Base-by-base conservation (phyloP, 2,888 invertebrate genomes). In the Nasonovia ribisnigri region DNA sequence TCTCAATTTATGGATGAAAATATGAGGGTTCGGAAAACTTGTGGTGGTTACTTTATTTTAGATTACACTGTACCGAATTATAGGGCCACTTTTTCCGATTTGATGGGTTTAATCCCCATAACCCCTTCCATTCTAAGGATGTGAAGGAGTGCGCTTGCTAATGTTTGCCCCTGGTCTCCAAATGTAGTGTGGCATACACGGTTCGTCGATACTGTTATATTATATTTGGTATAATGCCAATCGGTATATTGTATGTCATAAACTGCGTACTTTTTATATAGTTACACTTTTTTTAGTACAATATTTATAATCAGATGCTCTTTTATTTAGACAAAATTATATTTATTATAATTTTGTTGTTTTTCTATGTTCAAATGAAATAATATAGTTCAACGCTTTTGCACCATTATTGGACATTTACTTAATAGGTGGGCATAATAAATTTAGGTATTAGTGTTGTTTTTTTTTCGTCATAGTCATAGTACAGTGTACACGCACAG, bases 311-410 rank as follows among this genome's bases (percentile, higher is more conserved):
- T n/a, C 67, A 67, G 16, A 67, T 67, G n/a, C 16, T 16, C n/a
- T 90, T 90, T 90, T 90, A 46, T 67, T n/a, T 36, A n/a, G 24
- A 90, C 10, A 67, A 60, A 36, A 67, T 60, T 46, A 60, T 67
- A 60, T 60, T 90, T 46, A 67, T 16, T 43, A 46, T 43, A 13
- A 36, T 16, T 60, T 89, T 43, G 48, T n/a, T 87, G 11, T 51
- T 4, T 29, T 67, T 67, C 16, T 26, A 88, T 43, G 43, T 60
- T 88, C 10, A 26, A 54, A 57, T 88, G 5, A 42, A 42, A 57
- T 13, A 88, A 88, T 88, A 54, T 88, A 54, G 24, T 36, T 29
- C 13, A 29, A 42, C 29, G 11, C 11, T 84, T 43, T 67, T 67
- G 16, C 20, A 6, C 16, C 43, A 43, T 46, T 26, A 29, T 43